phyloP scores from a whole-genome alignment of 2,797 vertebrate species.

The Xyrichtys novacula region DNA sequence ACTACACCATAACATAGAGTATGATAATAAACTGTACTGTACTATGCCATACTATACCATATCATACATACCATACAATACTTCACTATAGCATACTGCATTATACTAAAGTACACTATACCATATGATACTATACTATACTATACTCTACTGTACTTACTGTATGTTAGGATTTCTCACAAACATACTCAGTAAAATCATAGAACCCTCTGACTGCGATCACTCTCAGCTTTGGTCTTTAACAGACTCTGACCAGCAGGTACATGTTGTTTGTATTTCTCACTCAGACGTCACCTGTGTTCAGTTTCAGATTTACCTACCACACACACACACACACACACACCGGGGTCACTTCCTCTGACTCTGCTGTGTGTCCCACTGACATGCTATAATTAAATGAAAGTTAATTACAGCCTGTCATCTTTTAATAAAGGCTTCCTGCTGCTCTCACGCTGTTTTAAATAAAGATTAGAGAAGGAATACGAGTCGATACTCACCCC shows the following conservation, averaged over 20 bases:
- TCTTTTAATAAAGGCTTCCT: conserved; percentile 30
- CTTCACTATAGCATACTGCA: no score
- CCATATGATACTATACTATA: no score
- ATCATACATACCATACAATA: no score
- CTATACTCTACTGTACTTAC: no score
- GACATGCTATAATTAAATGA: conserved; percentile 6
- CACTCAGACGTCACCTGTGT: not conserved
- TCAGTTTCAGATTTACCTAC: not conserved
- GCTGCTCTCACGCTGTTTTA: conserved; percentile 16
- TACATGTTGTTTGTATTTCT: not conserved
- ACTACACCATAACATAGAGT: no score
- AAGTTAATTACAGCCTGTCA: conserved; percentile 46
- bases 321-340: not conserved
- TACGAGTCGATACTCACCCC: conserved; percentile 7
- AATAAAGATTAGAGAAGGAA: conserved; percentile 4
- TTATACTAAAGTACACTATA: no score
- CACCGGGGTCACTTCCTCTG: conserved; percentile 12
- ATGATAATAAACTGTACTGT: no score
- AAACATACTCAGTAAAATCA: no score
- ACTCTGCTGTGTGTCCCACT: not conserved
- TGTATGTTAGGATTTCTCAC: no score
- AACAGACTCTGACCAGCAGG: not conserved
- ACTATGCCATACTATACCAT: no score
- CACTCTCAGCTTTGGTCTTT: no score
- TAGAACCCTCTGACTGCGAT: no score